phyloP scores from a whole-genome alignment of 1,140 invertebrate species.

The Drosophila subpulchrella region DNA sequence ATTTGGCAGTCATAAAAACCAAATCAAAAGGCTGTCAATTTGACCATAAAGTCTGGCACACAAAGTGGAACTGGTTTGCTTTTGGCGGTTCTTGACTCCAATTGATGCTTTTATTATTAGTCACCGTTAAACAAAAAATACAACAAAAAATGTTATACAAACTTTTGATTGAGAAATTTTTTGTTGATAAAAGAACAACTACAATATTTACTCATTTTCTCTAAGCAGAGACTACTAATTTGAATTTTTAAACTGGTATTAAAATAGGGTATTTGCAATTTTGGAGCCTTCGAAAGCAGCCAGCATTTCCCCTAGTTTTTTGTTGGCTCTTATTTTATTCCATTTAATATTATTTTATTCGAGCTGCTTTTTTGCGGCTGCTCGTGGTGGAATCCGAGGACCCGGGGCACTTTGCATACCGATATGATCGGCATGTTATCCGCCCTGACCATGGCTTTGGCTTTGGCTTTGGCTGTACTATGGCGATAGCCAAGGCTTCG shows the following conservation, averaged over 20 bases:
- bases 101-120: background rate
- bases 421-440: constrained; percentile 66
- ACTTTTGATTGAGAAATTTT: background rate
- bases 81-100: background rate
- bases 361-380: constrained; percentile 28
- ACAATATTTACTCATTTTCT: background rate
- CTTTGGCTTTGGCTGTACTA: constrained; percentile 5
- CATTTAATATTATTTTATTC: constrained; percentile 44
- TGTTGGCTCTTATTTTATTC: constrained; percentile 25
- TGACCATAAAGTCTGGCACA: no score
- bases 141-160: background rate
- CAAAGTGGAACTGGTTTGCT: constrained; percentile 4
- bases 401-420: constrained; percentile 58
- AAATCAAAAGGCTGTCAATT: background rate
- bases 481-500: background rate
- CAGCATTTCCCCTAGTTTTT: background rate
- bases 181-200: no score
- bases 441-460: constrained; percentile 35
- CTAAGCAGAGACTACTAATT: background rate
- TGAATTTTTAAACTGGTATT: background rate
- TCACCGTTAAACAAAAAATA: background rate
- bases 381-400: constrained; percentile 26
- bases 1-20: background rate
- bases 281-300: background rate
- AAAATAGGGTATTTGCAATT: constrained; percentile 3